Conservation (phyloP, 2,113 vertebrate species). For the Notiomystis cincta region DNA sequence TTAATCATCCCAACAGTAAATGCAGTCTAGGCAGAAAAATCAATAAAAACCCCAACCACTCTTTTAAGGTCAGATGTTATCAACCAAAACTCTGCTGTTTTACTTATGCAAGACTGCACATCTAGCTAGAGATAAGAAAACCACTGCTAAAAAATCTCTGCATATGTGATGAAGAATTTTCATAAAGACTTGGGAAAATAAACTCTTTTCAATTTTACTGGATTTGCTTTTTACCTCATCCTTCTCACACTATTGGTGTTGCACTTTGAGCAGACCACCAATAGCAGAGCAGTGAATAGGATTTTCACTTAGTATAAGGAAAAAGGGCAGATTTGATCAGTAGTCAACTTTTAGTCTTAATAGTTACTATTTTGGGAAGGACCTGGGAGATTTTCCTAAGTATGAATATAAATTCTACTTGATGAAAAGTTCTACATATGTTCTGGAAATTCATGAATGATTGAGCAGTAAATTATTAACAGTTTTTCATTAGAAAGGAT, state of each 20-base stretch:
- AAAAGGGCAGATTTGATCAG: not conserved
- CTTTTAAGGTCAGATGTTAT: slow-evolving; percentile 12
- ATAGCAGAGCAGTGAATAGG: not conserved
- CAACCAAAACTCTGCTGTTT: not conserved
- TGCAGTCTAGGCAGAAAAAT: slow-evolving; percentile 27
- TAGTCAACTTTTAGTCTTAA: not conserved
- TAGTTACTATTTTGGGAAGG: not conserved
- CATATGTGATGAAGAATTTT: not conserved
- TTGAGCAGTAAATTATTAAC: not conserved
- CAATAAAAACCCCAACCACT: not conserved
- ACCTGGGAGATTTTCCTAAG: not conserved
- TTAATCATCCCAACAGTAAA: slow-evolving; percentile 6
- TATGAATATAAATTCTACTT: not conserved
- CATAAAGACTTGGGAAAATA: not conserved
- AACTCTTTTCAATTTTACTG: not conserved
- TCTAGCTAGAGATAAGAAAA: not conserved
- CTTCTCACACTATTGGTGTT: not conserved
- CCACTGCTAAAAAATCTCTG: not conserved
- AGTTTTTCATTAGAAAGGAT: not conserved
- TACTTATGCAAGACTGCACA: slow-evolving; percentile 1
- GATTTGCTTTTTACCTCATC: not conserved
- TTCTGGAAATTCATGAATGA: not conserved
- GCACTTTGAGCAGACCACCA: not conserved
- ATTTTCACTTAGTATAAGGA: not conserved
- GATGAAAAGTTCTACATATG: not conserved